A percentile compares a stretch with the other conserved stretches of the same genome.
These are phyloP conservation scores for Oplegnathus fasciatus DNA, from an alignment of 2,113 vertebrate genomes.

Conservation along the genomic window DNA sequence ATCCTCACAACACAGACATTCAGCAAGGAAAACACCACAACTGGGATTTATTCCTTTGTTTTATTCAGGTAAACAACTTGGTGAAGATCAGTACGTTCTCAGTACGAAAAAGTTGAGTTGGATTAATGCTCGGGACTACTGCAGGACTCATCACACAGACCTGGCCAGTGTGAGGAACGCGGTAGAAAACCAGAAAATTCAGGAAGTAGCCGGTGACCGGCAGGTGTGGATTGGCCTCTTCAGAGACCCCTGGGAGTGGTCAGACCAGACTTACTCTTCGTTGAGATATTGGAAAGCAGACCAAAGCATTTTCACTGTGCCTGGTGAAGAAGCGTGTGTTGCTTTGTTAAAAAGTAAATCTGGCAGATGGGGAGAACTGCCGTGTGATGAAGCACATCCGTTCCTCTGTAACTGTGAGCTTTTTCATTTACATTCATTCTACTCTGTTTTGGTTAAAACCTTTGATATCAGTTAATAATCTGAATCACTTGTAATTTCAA, in stretches of 20 bases:
- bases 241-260: slow-evolving; percentile 49
- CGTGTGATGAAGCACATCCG: not conserved
- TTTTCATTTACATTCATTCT: not conserved
- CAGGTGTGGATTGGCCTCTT: slow-evolving; percentile 22
- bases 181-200: not conserved
- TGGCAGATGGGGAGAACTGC: slow-evolving; percentile 1
- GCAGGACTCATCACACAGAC: slow-evolving; percentile 24
- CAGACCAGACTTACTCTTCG: slow-evolving; percentile 19
- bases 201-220: fast-evolving
- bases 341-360: not conserved
- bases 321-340: fast-evolving
- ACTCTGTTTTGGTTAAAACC: not conserved
- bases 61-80: not conserved
- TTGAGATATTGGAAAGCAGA: slow-evolving; percentile 20
- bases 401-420: slow-evolving; percentile 35
- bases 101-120: fast-evolving
- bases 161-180: slow-evolving; percentile 44
- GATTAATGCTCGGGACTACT: slow-evolving; percentile 1
- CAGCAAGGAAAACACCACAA: no score
- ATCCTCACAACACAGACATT: no score
- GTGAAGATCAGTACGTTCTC: slow-evolving; percentile 7
- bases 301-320: not conserved
- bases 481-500: no score
- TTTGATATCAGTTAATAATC: not conserved
- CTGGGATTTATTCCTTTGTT: no score